Conservation (phyloP, 2,113 vertebrate genomes). For the Pseudopodoces humilis region DNA sequence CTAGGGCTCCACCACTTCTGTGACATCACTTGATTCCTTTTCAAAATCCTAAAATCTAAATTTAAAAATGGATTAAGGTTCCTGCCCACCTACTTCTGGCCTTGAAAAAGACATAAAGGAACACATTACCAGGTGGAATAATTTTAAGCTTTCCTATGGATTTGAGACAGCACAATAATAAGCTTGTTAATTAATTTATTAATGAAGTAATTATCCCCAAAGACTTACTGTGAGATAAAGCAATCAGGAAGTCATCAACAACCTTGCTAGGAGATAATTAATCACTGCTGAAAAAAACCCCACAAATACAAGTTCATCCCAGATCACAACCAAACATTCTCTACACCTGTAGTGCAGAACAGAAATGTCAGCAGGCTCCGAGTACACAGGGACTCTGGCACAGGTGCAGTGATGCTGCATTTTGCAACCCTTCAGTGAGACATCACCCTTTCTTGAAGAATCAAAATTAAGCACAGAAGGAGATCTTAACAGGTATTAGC, state of each 20-base stretch:
- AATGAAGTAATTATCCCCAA: not conserved
- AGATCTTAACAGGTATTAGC: not conserved
- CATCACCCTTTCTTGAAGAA: not conserved
- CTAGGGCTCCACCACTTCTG: not conserved
- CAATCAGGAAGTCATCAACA: constrained; percentile 9
- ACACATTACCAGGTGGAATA: not conserved
- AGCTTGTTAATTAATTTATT: constrained; percentile 1
- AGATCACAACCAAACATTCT: not conserved
- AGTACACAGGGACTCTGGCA: not conserved
- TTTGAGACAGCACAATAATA: not conserved
- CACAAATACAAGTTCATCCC: not conserved
- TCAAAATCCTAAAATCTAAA: not conserved
- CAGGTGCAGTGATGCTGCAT: not conserved
- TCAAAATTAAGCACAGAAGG: not conserved
- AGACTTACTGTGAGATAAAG: not conserved
- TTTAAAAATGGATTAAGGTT: not conserved
- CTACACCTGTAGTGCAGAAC: not conserved
- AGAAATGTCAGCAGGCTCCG: not conserved
- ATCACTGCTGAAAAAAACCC: not conserved
- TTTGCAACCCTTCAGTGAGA: not conserved
- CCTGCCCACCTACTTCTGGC: not conserved
- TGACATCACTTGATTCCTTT: not conserved
- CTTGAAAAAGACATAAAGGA: not conserved
- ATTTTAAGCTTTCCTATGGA: not conserved
- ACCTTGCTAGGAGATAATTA: not conserved